These are phyloP conservation scores for Heterodera carotae DNA, from an alignment of 1,140 invertebrate genomes.

Conservation along the genomic window DNA sequence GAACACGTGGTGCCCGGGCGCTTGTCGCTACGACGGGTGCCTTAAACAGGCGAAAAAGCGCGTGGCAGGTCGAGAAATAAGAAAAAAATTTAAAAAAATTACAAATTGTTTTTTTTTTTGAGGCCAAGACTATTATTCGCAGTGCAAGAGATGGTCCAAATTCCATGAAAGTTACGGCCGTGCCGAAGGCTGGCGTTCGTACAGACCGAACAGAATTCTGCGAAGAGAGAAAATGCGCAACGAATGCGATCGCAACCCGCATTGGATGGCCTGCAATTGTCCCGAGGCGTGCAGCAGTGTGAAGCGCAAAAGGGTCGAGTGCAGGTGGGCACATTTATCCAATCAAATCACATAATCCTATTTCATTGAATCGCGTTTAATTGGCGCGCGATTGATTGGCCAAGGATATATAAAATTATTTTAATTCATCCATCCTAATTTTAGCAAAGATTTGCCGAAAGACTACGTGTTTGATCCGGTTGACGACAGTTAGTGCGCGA, in stretches of 20 bases:
- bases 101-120: neutral
- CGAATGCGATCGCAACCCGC: constrained; percentile 23
- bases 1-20: constrained; percentile 46
- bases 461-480: neutral
- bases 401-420: too few relatives aligned
- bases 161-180: constrained; percentile 30
- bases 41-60: neutral
- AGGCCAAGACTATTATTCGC: neutral
- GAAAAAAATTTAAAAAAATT: too few relatives aligned
- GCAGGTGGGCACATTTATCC: neutral
- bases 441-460: neutral
- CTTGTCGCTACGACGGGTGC: constrained; percentile 20
- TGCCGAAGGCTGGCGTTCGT: constrained; percentile 18
- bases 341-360: neutral
- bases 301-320: neutral
- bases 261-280: constrained; percentile 15
- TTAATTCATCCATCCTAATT: neutral
- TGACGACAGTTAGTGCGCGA: neutral
- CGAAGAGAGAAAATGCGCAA: constrained; percentile 17
- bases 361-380: neutral
- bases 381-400: neutral
- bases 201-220: constrained; percentile 18
- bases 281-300: neutral
- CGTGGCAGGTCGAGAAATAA: neutral
- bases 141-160: neutral